phyloP scores from a whole-genome alignment of 2,113 vertebrate species.

The Marmota monax region DNA sequence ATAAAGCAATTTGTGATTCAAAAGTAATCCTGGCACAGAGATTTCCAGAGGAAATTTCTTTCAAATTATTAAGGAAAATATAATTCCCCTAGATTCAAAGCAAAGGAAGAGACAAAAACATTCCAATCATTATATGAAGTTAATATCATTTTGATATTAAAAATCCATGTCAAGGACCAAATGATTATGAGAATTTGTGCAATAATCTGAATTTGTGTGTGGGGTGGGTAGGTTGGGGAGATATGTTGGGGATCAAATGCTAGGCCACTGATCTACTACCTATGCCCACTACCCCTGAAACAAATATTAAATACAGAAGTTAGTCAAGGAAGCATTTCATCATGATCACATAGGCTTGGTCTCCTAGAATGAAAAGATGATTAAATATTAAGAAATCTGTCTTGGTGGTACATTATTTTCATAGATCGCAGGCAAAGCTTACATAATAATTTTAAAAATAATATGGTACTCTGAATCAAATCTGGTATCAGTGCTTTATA shows the following conservation, averaged over 20 bases:
- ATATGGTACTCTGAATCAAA: background rate
- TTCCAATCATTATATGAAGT: background rate
- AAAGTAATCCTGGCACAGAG: slow-evolving; percentile 20
- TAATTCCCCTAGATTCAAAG: background rate
- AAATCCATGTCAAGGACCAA: background rate
- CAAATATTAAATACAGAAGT: slow-evolving; percentile 2
- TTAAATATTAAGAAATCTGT: slow-evolving; percentile 17
- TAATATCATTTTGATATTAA: background rate
- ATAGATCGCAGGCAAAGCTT: slow-evolving; percentile 63
- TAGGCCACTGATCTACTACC: background rate
- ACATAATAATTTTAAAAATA: background rate
- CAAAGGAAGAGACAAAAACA: background rate
- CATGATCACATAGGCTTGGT: background rate
- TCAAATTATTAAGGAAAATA: slow-evolving; percentile 26
- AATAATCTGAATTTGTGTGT: slow-evolving; percentile 3
- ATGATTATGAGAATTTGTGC: slow-evolving; percentile 17
- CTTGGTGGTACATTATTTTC: slow-evolving; percentile 6
- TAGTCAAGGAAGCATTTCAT: slow-evolving; percentile 51
- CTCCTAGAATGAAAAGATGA: slow-evolving; percentile 53
- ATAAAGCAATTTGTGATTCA: slow-evolving; percentile 35
- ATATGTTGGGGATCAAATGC: background rate
- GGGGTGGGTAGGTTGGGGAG: too few relatives aligned
- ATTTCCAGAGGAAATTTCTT: background rate
- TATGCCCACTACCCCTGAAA: background rate
- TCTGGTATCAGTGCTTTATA: background rate